Conservation (phyloP, 1,140 invertebrate species). For the Rhopalosiphum padi region DNA sequence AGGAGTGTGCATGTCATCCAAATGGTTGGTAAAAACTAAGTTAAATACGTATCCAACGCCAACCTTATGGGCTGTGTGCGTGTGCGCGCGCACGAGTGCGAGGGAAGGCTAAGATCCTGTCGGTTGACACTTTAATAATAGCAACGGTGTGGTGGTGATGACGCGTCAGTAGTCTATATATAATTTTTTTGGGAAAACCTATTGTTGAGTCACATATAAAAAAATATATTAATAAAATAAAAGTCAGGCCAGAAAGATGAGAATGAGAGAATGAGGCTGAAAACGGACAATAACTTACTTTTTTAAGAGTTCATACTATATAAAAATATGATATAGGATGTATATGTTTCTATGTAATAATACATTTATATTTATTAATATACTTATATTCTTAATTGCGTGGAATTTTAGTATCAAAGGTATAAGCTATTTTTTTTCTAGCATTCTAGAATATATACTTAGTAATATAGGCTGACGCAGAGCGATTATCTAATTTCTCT, state of each 20-base stretch:
- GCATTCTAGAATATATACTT: not conserved
- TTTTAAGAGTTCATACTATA: not conserved
- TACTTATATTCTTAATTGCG: not conserved
- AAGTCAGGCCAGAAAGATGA: not conserved
- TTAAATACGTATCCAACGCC: not conserved
- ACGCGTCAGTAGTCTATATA: not conserved
- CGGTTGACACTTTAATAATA: conserved; percentile 3
- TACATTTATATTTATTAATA: too few species aligned
- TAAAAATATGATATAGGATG: not conserved
- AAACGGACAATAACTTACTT: not conserved
- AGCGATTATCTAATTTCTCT: too few species aligned
- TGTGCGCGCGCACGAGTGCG: too few species aligned
- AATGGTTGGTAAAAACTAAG: not conserved
- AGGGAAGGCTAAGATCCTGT: not conserved
- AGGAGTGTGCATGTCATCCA: not conserved
- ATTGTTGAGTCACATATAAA: not conserved
- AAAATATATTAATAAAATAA: not conserved
- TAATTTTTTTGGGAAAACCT: not conserved
- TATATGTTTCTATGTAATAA: not conserved
- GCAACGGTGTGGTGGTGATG: not conserved
- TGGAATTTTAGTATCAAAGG: not conserved
- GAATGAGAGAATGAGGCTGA: not conserved
- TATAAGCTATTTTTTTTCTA: not conserved
- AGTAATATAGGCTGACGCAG: too few species aligned
- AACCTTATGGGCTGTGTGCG: not conserved